Conservation (phyloP, 1,140 invertebrate genomes). For the Aphelinus atriplicis region DNA sequence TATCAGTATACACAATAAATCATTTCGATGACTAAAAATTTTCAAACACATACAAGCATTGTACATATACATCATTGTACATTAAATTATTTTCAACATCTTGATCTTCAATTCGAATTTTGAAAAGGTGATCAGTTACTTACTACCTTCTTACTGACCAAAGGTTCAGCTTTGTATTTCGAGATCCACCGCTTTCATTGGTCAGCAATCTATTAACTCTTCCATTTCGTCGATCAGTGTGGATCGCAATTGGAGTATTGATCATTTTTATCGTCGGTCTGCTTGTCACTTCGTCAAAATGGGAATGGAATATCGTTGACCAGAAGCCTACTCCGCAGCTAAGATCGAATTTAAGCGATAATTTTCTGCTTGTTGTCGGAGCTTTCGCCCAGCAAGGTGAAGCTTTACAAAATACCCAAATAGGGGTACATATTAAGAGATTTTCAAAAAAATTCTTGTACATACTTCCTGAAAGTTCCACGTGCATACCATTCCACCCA, state of each 20-base stretch:
- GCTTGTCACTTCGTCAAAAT: slow-evolving; percentile 19
- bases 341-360: slow-evolving; percentile 49
- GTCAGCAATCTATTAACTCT: slow-evolving; percentile 73
- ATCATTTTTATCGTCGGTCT: slow-evolving; percentile 1
- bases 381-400: slow-evolving; percentile 56
- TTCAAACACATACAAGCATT: neutral
- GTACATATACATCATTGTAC: too few species aligned
- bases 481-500: too few species aligned
- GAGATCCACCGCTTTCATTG: slow-evolving; percentile 73
- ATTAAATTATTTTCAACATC: too few species aligned
- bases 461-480: too few species aligned
- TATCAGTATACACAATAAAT: neutral
- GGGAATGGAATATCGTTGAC: slow-evolving; percentile 19
- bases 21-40: neutral
- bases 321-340: slow-evolving; percentile 60
- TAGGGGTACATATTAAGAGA: too few species aligned
- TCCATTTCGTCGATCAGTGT: slow-evolving; percentile 71
- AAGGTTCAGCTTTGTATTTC: slow-evolving; percentile 72
- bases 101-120: too few species aligned
- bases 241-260: slow-evolving; percentile 62
- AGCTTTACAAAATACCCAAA: too few species aligned
- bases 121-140: too few species aligned
- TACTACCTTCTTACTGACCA: neutral
- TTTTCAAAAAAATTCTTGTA: too few species aligned
- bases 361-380: slow-evolving; percentile 53